Percentiles rank a stretch among this genome's conserved stretches.
Evolutionary conservation across 2,797 vertebrate genomes (phyloP).

Genomic region (Sebastes flavidus): DNA sequence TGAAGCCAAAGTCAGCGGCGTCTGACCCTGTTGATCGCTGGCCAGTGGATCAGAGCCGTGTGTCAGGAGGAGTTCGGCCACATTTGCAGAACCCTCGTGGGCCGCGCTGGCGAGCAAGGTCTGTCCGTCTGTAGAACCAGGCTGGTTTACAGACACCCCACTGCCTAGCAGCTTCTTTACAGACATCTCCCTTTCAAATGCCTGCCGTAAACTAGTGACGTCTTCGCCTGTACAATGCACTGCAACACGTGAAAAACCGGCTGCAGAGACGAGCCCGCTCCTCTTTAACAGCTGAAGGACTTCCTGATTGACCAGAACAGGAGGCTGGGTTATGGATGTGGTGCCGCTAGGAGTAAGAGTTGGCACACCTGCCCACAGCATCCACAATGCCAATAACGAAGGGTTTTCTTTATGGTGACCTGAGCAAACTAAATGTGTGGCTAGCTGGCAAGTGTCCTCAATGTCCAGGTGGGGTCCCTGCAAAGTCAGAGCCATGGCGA

Average conservation of each 20-base stretch:
- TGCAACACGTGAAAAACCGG: constrained; percentile 47
- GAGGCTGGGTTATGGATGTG: constrained; percentile 40
- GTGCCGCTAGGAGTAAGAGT: constrained; percentile 40
- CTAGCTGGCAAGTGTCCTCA: constrained; percentile 77
- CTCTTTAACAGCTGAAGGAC: constrained; percentile 81
- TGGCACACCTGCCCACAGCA: constrained; percentile 83
- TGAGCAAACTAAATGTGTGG: constrained; percentile 80
- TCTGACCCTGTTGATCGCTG: constrained; percentile 83
- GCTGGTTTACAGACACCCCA: constrained; percentile 75
- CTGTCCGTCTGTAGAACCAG: constrained; percentile 70
- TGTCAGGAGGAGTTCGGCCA: constrained; percentile 74
- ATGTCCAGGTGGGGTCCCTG: constrained; percentile 67
- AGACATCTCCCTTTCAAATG: constrained; percentile 70
- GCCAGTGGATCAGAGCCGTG: constrained; percentile 76
- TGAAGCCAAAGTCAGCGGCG: constrained; percentile 81
- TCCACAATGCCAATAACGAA: constrained; percentile 84
- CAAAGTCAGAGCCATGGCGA: constrained; percentile 83
- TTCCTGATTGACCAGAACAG: constrained; percentile 74
- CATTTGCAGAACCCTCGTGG: constrained; percentile 76
- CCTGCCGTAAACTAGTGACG: constrained; percentile 42
- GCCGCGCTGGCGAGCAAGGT: constrained; percentile 81
- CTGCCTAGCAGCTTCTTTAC: constrained; percentile 76
- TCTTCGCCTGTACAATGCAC: constrained; percentile 54
- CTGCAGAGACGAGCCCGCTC: constrained; percentile 70
- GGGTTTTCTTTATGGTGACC: constrained; percentile 77